A percentile compares a stretch with the other conserved stretches of the same genome.
phyloP scores from a whole-genome alignment of 2,888 invertebrate genomes.

The Nasonovia ribisnigri region DNA sequence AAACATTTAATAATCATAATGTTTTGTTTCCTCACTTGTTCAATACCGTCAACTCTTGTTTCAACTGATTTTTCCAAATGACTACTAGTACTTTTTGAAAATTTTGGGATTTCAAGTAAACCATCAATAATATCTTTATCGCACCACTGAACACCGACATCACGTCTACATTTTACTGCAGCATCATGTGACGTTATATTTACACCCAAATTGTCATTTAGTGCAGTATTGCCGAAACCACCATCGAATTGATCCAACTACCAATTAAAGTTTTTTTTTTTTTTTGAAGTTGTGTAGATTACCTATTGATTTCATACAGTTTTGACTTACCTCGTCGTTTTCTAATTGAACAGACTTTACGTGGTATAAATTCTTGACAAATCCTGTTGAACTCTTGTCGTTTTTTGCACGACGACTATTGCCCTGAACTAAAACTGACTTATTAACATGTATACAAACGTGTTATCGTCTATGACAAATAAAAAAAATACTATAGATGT shows the following conservation, averaged over 20 bases:
- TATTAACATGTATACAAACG: neutral
- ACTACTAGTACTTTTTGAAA: neutral
- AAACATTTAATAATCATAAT: neutral
- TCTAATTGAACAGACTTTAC: neutral
- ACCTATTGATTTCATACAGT: neutral
- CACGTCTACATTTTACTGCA: neutral
- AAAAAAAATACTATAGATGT: slow-evolving; percentile 23
- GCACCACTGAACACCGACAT: neutral
- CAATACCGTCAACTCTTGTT: neutral
- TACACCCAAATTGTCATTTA: neutral
- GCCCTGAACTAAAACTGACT: neutral
- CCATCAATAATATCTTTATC: neutral
- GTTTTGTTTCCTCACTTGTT: neutral
- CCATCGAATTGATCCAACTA: neutral
- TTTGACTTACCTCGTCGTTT: neutral
- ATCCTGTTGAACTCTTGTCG: too few relatives aligned
- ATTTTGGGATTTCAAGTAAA: neutral
- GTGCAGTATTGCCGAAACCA: neutral
- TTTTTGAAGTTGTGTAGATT: neutral
- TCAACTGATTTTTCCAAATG: neutral
- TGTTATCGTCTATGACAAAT: neutral
- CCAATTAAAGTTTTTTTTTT: neutral
- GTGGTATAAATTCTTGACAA: neutral
- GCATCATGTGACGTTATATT: neutral
- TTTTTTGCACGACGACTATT: neutral